Base-by-base conservation (phyloP, 2,797 vertebrate genomes). In the Paguma larvata region DNA sequence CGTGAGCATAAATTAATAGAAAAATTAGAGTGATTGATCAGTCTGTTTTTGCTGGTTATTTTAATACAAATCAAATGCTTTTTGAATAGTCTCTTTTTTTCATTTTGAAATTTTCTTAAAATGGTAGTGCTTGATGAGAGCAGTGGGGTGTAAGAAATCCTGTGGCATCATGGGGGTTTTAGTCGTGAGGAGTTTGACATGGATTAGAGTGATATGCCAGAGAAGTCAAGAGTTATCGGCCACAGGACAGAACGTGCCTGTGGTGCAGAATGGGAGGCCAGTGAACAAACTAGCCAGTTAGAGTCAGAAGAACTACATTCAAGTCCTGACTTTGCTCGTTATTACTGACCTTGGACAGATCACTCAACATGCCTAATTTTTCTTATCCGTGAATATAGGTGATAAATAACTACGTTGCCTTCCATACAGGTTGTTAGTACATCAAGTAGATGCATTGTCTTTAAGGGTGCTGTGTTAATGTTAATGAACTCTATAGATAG, bases 1-100 rank as follows among this genome's bases (percentile, higher is more conserved):
- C 53, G 79, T 83, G 68, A 85, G 38, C 63, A 91, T 56, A 96
- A 96, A 95, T 96, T 94, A 91, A 85, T 90, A 93, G 79, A 94
- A 95, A 97, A 83, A 80, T 85, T 82, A 63, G 91, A 85, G 48
- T 85, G 70, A 92, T 77, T 85, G 65, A 73, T 59, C 32, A 38
- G 11, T 95, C 65, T 94, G 65, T 44, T 91, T 84, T 77, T 97
- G 23, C 85, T 80, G 34, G 13, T 92, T 72, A 79, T 93, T 96
- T 95, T 95, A 97, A 80, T 94, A 89, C 59, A 91, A 91, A 83
- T 77, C 30, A 92, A 85, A 68, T 91, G 73, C 23, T 93, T 89
- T 85, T 94, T 91, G 27, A 87, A 44, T 88, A 68, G n/a, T 89
- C 38, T 93, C 30, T 80, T 68, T 72, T 96, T 78, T 82, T 94